Percentiles rank a stretch among this genome's conserved stretches.
Evolutionary conservation across 2,797 vertebrate genomes (phyloP).

Genomic region (Halcyon leucocephala): DNA sequence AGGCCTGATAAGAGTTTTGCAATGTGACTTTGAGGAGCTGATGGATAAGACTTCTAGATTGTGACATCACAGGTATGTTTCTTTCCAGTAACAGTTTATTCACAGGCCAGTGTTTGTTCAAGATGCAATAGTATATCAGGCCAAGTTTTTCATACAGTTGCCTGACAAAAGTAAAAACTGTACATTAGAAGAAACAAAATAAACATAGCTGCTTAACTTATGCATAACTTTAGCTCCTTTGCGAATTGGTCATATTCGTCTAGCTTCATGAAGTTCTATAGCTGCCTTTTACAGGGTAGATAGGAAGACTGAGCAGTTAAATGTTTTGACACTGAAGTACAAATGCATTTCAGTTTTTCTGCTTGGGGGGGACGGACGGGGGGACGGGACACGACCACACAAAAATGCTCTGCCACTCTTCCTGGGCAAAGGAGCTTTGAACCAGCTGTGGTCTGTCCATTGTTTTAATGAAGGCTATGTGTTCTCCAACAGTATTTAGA

Average conservation of each 20-base stretch:
- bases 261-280: neutral
- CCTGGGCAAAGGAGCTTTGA: neutral
- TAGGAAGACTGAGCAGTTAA: neutral
- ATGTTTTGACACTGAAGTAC: neutral
- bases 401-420: neutral
- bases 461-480: neutral
- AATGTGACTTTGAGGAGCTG: neutral
- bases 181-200: neutral
- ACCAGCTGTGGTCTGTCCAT: neutral
- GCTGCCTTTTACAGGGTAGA: neutral
- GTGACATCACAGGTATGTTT: neutral
- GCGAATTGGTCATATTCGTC: neutral
- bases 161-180: neutral
- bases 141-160: neutral
- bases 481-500: neutral
- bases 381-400: too few species aligned
- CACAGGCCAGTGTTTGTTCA: neutral
- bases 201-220: neutral
- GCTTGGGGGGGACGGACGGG: neutral
- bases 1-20: neutral
- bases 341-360: accelerated
- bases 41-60: neutral
- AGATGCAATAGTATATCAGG: neutral
- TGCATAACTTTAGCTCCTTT: neutral
- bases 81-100: neutral